Percentiles rank a stretch among this genome's conserved stretches.
These are phyloP conservation scores for Myiotriccus ornatus DNA, from an alignment of 2,797 vertebrate species.

Conservation along the genomic window DNA sequence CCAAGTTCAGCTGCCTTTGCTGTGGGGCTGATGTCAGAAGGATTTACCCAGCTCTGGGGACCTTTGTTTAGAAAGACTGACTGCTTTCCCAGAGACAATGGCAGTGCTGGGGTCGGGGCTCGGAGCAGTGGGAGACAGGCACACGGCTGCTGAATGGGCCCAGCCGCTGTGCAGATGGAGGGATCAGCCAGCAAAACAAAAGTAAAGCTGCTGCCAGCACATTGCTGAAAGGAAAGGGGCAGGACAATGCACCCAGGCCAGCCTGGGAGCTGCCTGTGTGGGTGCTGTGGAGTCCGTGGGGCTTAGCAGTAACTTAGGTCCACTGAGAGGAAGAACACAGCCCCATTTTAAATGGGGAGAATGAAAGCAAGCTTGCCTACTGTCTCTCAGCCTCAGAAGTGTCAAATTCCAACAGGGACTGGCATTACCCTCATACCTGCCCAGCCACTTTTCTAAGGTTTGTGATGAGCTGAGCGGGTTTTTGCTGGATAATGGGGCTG, in stretches of 20 bases:
- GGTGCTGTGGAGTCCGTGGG: background rate
- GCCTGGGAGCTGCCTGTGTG: slow-evolving; percentile 31
- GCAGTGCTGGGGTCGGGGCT: background rate
- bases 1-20: slow-evolving; percentile 69
- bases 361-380: background rate
- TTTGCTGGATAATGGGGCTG: background rate
- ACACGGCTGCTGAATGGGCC: slow-evolving; percentile 59
- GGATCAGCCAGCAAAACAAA: slow-evolving; percentile 78
- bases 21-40: slow-evolving; percentile 72
- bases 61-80: slow-evolving; percentile 74
- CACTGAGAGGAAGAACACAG: fast-evolving
- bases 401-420: background rate
- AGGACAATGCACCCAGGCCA: background rate
- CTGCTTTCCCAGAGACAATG: slow-evolving; percentile 75
- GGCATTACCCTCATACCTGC: background rate
- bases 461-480: background rate
- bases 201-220: slow-evolving; percentile 78
- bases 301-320: background rate
- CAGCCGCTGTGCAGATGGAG: slow-evolving; percentile 72
- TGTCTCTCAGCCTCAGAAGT: background rate
- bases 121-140: slow-evolving; percentile 25
- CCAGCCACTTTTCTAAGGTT: background rate
- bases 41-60: slow-evolving; percentile 75
- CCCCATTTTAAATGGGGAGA: background rate
- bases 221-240: slow-evolving; percentile 68